Base-by-base conservation (phyloP, 2,888 invertebrate genomes). In the Diaperis boleti region DNA sequence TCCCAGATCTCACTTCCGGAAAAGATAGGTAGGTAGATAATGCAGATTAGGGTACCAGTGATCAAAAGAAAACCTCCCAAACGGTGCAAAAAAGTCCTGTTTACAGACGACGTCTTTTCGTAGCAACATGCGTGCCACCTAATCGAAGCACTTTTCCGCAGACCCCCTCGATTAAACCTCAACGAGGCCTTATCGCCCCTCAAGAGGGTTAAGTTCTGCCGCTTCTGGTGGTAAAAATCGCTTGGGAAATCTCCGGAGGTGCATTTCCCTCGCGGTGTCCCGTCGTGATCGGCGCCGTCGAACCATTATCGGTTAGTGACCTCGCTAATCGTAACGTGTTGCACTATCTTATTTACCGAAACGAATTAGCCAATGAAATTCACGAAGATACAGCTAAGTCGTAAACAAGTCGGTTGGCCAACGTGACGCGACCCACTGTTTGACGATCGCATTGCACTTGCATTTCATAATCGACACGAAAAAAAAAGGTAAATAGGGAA, bases 301-400 rank as follows among this genome's bases (percentile, higher is more conserved):
- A 15, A 35, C 20, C 41, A 39, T 47, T 64, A 64, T 64, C 64
- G 64, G 64, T 59, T 64, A 64, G 49, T 64, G 64, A 64, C 59
- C 64, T 59, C 64, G 59, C 55, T 64, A 64, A 59, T 64, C 64
- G 39, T 29, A 37, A 15, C n/a, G n/a, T 52, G 54, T 59, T 49
- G 64, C 59, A 59, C 50, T 64, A 64, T 64, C 64, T 64, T 64
- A 64, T 64, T 64, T 64, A 64, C 64, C 54, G 49, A 64, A 55
- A 41, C 22, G 55, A 64, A 59, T 64, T 64, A 59, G 64, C 64
- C 64, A 64, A 63, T 59, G 59, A 64, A 59, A 64, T 64, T 64
- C 64, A 64, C 64, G 35, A 54, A 64, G 52, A 62, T 47, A 52
- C 41, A 42, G 50, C 50, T 55, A 22, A 17, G 59, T 57, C 45